Percentiles rank a stretch among this genome's conserved stretches.
Evolutionary conservation across 2,888 invertebrate genomes (phyloP).

Genomic region (Melangyna quadrimaculata): DNA sequence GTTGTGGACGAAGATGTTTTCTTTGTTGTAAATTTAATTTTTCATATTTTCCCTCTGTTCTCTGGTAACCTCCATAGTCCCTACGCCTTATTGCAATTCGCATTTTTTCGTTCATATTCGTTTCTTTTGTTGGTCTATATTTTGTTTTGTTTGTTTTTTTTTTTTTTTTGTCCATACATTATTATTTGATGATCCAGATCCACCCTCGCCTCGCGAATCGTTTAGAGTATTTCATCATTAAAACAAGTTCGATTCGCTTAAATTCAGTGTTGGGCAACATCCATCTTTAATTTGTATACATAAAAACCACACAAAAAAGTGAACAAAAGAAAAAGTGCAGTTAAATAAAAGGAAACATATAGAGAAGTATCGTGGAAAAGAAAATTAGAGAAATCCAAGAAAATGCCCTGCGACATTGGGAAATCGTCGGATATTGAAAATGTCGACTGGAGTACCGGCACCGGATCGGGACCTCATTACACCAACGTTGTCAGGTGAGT

Average conservation of each 20-base stretch:
- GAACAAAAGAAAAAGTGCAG: slow-evolving; percentile 20
- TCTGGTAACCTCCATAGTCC: background rate
- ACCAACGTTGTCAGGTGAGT: slow-evolving; percentile 80
- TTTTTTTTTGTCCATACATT: background rate
- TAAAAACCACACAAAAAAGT: slow-evolving; percentile 13
- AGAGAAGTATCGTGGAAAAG: background rate
- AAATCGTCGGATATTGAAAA: slow-evolving; percentile 86
- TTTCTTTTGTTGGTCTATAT: slow-evolving; percentile 24
- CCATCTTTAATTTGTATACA: slow-evolving; percentile 19
- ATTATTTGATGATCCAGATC: slow-evolving; percentile 20
- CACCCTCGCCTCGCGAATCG: slow-evolving; percentile 32
- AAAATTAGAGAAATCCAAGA: slow-evolving; percentile 37
- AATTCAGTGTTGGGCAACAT: background rate
- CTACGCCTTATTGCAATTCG: slow-evolving; percentile 23
- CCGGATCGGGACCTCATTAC: slow-evolving; percentile 79
- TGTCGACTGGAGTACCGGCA: slow-evolving; percentile 84
- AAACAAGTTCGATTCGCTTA: slow-evolving; percentile 5
- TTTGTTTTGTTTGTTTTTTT: slow-evolving; percentile 47
- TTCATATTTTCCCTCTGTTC: slow-evolving; percentile 7
- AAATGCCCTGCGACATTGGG: slow-evolving; percentile 86
- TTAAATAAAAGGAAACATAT: background rate
- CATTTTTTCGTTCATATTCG: slow-evolving; percentile 35
- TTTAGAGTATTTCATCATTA: background rate
- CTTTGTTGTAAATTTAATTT: slow-evolving; percentile 57
- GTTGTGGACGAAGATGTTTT: slow-evolving; percentile 39